A percentile compares a stretch with the other conserved stretches of the same genome.
Conservation (phyloP, 2,113 vertebrate species). For the Muscicapa adusta region DNA sequence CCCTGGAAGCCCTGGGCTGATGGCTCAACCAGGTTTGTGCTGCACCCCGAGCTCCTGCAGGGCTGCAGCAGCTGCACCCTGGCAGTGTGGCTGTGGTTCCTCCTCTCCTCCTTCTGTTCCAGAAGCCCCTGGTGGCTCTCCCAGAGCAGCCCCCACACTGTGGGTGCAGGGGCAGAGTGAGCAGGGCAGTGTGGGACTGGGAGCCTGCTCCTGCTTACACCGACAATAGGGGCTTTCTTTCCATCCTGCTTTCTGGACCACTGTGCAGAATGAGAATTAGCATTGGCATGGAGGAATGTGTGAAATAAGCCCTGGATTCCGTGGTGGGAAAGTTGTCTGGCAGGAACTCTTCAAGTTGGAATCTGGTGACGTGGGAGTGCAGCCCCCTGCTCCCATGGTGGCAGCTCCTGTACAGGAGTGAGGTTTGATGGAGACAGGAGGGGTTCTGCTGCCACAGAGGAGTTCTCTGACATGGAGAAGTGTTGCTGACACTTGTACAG, state of each 20-base stretch:
- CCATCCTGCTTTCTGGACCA: not conserved
- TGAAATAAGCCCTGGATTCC: not conserved
- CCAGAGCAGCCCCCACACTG: not conserved
- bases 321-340: not conserved
- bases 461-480: not conserved
- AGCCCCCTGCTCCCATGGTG: not conserved
- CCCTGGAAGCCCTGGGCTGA: not conserved
- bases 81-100: not conserved
- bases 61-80: not conserved
- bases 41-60: rapidly evolving
- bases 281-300: not conserved
- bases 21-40: not conserved
- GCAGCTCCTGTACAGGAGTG: not conserved
- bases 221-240: conserved; percentile 45
- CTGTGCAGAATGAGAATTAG: conserved; percentile 20
- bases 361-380: rapidly evolving
- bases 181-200: not conserved
- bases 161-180: not conserved
- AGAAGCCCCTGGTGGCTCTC: not conserved
- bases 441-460: not conserved
- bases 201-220: not conserved
- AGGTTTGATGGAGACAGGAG: not conserved
- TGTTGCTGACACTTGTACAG: not conserved
- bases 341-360: not conserved
- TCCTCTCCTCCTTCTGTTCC: not conserved